These are phyloP conservation scores for Philopotamus ludificatus DNA, from an alignment of 1,140 invertebrate genomes.

Conservation along the genomic window DNA sequence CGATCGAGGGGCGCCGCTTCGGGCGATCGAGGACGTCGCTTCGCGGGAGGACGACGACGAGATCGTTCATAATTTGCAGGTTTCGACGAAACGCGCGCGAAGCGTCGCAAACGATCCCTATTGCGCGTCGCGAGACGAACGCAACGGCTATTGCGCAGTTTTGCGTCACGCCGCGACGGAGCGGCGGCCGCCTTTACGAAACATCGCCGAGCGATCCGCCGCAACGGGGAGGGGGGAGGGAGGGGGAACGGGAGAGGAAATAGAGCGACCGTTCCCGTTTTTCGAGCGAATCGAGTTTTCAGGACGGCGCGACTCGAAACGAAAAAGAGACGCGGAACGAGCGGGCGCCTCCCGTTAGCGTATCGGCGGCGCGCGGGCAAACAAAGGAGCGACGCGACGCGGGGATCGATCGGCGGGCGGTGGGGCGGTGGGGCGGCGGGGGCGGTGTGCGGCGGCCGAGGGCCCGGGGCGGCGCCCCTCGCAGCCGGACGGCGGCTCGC, in stretches of 20 bases:
- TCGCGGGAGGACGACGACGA: too few relatives aligned
- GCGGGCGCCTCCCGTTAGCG: constrained; percentile 24
- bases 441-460: constrained; percentile 14
- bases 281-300: too few relatives aligned
- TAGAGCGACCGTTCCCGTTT: too few relatives aligned
- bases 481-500: constrained; percentile 57
- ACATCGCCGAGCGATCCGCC: constrained; percentile 11
- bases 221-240: constrained; percentile 42
- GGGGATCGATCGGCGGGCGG: constrained; percentile 38
- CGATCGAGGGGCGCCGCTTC: neutral
- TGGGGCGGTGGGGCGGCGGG: constrained; percentile 19
- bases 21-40: too few relatives aligned
- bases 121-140: constrained; percentile 21
- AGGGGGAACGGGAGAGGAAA: too few relatives aligned
- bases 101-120: too few relatives aligned
- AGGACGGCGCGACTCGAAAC: too few relatives aligned
- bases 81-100: too few relatives aligned
- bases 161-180: constrained; percentile 38
- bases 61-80: too few relatives aligned
- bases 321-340: too few relatives aligned
- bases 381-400: constrained; percentile 40
- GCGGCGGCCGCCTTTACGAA: neutral
- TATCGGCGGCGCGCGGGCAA: constrained; percentile 40
- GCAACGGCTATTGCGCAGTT: constrained; percentile 33
- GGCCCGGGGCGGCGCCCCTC: constrained; percentile 47